Base-by-base conservation (phyloP, 2,888 invertebrate species). In the Dinocampus coccinellae region DNA sequence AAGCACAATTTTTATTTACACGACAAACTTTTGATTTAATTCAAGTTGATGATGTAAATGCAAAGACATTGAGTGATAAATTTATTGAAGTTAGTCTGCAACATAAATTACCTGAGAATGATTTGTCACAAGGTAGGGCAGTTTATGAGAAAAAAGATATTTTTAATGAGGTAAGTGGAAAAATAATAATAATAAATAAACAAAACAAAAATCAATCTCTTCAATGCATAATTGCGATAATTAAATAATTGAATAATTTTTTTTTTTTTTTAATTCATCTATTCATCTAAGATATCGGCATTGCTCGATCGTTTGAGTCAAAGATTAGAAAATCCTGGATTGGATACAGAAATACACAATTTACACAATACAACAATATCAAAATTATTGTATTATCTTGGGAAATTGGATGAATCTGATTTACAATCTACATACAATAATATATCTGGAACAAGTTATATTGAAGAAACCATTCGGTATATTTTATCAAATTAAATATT, bases 361-460 rank as follows among this genome's bases (percentile, higher is more conserved):
- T 79, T 89, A 53, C 88, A 89, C 74, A 88, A 88, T 34, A 87
- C 88, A 71, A 88, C 88, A 3, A 84, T 88, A 64, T 87, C 87
- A 4, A 80, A 84, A 34, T 81, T 88, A 67, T 77, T 89, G n/a
- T 86, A 88, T 72, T 84, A 88, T 71, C 84, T 89, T 72, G 84
- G 81, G 39, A 86, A 88, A 84, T 77, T 89, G 16, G 83, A 88
- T 65, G 77, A 81, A 39, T 78, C 78, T 9, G 88, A 88, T 75
- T 82, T 89, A 75, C 83, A 83, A 74, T 76, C 77, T 11, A 82
- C 87, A 0, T 88, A 88, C 72, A 83, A 83, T 47, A 83, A 81
- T 67, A 84, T 86, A 61, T 83, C 85, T 7, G 93, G 94, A 0
- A 94, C 94, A 2, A 93, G 93, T 76, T 93, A 93, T 79, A 91